Evolutionary conservation across 2,888 invertebrate genomes (phyloP).

Genomic region (Rhaphigaster nebulosa): DNA sequence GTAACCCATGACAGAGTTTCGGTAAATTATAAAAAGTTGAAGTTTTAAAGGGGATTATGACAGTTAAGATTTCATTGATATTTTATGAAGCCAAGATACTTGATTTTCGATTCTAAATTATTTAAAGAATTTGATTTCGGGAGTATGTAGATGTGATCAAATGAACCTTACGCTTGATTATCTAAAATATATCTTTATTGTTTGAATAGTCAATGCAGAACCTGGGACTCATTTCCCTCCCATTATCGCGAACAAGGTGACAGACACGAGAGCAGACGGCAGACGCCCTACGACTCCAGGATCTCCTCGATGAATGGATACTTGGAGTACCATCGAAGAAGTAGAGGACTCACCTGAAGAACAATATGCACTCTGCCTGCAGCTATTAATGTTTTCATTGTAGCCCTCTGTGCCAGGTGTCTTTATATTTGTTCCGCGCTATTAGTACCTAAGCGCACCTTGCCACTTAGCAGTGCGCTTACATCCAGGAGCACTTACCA

Average conservation of each 20-base stretch:
- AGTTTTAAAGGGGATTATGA: too few species aligned
- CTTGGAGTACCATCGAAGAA: slow-evolving; percentile 11
- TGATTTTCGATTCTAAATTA: too few species aligned
- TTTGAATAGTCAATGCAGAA: neutral
- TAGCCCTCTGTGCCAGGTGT: slow-evolving; percentile 4
- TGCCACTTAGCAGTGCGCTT: neutral
- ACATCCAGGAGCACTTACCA: neutral
- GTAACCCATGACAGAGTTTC: too few species aligned
- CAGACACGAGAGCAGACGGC: neutral
- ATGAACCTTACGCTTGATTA: neutral
- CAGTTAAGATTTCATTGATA: too few species aligned
- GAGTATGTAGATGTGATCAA: neutral
- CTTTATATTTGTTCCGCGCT: neutral
- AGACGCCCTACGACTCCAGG: neutral
- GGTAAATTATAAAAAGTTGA: too few species aligned
- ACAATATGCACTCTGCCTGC: neutral
- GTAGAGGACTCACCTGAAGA: slow-evolving; percentile 38
- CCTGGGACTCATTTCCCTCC: neutral
- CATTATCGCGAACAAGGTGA: neutral
- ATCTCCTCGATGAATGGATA: neutral
- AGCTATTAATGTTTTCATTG: neutral
- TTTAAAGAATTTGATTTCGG: too few species aligned
- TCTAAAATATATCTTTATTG: neutral
- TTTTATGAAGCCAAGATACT: too few species aligned
- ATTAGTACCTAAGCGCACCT: neutral